These are phyloP conservation scores for Vicugna pacos DNA, from an alignment of 2,113 vertebrate genomes.

Conservation along the genomic window DNA sequence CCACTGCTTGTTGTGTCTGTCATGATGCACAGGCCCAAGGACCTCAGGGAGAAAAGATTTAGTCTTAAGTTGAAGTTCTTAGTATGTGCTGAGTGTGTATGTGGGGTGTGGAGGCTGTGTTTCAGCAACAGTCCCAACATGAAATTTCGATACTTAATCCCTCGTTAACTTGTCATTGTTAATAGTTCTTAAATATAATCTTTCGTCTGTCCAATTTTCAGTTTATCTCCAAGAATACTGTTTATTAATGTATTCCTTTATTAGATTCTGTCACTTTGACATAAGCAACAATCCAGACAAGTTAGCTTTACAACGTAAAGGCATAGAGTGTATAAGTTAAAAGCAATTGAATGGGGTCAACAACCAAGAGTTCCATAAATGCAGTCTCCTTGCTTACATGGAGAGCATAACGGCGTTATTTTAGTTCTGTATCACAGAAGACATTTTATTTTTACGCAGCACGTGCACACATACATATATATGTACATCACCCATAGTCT, in stretches of 20 bases:
- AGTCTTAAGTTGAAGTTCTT: background rate
- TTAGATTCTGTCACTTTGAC: background rate
- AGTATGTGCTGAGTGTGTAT: background rate
- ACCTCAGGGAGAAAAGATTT: background rate
- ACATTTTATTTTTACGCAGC: background rate
- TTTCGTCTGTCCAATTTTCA: background rate
- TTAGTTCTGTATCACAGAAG: background rate
- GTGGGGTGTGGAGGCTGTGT: no score
- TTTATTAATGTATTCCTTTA: background rate
- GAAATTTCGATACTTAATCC: background rate
- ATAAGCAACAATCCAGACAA: background rate
- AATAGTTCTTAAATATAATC: background rate
- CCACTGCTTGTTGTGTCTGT: background rate
- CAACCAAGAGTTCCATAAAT: background rate
- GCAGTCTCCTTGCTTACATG: background rate
- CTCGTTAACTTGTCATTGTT: background rate
- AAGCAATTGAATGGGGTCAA: background rate
- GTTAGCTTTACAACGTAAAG: background rate
- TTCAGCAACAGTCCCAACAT: background rate
- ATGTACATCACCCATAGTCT: background rate
- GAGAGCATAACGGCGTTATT: background rate
- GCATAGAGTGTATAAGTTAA: background rate
- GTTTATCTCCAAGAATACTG: background rate
- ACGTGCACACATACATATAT: no score
- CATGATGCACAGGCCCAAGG: background rate